Percentiles rank a stretch among this genome's conserved stretches.
Evolutionary conservation across 2,888 invertebrate species (phyloP).

Genomic region (Dryocosmus kuriphilus): DNA sequence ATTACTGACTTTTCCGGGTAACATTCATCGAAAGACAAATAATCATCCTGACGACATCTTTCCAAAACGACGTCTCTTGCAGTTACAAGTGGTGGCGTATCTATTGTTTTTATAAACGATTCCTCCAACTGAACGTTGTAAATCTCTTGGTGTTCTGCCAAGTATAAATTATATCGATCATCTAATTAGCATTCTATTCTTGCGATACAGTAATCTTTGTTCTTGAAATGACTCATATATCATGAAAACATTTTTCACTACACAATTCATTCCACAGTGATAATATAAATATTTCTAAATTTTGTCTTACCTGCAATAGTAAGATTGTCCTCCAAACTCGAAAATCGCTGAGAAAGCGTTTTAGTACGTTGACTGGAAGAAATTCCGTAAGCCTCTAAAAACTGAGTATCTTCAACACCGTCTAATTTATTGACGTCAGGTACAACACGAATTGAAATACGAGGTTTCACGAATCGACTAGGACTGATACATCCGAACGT

Average conservation of each 20-base stretch:
- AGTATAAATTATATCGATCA: background rate
- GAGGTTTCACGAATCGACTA: constrained; percentile 54
- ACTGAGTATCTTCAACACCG: constrained; percentile 59
- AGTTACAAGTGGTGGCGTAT: constrained; percentile 62
- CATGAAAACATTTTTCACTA: background rate
- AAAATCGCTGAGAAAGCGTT: background rate
- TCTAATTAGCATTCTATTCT: background rate
- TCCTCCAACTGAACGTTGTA: constrained; percentile 49
- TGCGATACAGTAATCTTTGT: background rate
- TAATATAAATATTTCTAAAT: background rate
- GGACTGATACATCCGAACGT: constrained; percentile 53
- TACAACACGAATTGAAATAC: constrained; percentile 68
- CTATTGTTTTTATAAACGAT: constrained; percentile 25
- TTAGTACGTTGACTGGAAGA: constrained; percentile 52
- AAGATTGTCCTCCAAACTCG: background rate
- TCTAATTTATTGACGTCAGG: constrained; percentile 61
- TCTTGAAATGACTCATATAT: background rate
- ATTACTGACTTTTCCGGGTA: constrained; percentile 46
- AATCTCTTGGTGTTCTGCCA: constrained; percentile 40
- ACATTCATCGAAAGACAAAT: constrained; percentile 61
- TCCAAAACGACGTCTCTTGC: constrained; percentile 80
- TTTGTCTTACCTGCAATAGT: constrained; percentile 34
- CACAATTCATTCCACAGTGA: background rate
- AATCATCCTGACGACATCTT: constrained; percentile 84
- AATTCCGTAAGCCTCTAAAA: constrained; percentile 70